These are phyloP conservation scores for Drepana falcataria DNA, from an alignment of 2,888 invertebrate genomes.

Conservation along the genomic window DNA sequence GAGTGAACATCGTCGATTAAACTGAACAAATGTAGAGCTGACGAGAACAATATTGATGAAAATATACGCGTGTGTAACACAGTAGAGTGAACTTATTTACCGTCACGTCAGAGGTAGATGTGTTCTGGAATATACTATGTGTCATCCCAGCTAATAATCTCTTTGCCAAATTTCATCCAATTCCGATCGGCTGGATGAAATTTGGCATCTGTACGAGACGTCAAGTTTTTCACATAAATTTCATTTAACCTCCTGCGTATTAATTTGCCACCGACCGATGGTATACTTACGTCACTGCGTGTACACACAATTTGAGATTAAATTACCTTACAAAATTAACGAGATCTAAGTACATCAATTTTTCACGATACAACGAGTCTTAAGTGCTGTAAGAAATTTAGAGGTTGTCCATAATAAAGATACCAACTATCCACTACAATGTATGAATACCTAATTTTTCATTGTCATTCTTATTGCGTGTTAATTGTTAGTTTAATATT, in stretches of 20 bases:
- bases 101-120: too few species aligned
- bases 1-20: slow-evolving; percentile 25
- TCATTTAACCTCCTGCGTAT: too few species aligned
- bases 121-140: too few species aligned
- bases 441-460: background rate
- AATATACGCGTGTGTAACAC: background rate
- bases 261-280: too few species aligned
- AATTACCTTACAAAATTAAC: background rate
- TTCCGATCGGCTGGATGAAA: too few species aligned
- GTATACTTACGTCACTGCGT: too few species aligned
- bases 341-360: background rate
- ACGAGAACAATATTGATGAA: slow-evolving; percentile 2
- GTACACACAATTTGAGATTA: background rate
- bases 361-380: background rate
- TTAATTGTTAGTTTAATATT: background rate
- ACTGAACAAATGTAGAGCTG: slow-evolving; percentile 24
- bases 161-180: too few species aligned
- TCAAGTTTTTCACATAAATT: too few species aligned
- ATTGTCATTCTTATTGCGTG: background rate
- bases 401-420: background rate
- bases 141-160: too few species aligned
- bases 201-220: too few species aligned
- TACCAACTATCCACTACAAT: background rate
- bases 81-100: too few species aligned
- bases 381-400: background rate